Conservation (phyloP, 1,140 invertebrate genomes). For the Sarcophaga bullata region DNA sequence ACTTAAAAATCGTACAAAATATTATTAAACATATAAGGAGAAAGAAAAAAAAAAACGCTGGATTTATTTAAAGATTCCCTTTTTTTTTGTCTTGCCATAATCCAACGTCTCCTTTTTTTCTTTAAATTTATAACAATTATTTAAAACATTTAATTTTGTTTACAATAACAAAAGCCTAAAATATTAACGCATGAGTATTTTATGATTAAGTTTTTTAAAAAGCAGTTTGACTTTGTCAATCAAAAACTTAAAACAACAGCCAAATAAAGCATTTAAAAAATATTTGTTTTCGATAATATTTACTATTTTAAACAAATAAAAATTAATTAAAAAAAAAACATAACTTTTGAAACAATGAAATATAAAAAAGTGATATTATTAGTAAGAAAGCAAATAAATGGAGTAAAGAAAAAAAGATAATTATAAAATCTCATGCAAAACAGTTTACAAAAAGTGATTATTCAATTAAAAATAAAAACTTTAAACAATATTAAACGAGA, state of each 20-base stretch:
- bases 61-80: not conserved
- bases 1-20: not conserved
- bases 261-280: slow-evolving; percentile 27
- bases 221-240: slow-evolving; percentile 47
- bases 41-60: not conserved
- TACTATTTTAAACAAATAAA: not conserved
- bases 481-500: slow-evolving; percentile 48
- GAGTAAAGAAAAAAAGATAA: slow-evolving; percentile 57
- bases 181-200: slow-evolving; percentile 62
- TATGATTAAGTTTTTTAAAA: slow-evolving; percentile 65
- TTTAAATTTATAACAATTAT: slow-evolving; percentile 22
- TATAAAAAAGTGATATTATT: slow-evolving; percentile 24
- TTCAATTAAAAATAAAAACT: slow-evolving; percentile 43
- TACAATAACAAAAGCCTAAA: slow-evolving; percentile 47
- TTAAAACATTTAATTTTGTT: slow-evolving; percentile 44
- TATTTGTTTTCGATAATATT: not conserved
- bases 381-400: slow-evolving; percentile 22
- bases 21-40: not conserved
- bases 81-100: too few species aligned
- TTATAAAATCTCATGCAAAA: slow-evolving; percentile 66
- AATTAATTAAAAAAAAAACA: slow-evolving; percentile 25
- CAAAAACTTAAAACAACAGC: slow-evolving; percentile 23
- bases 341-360: not conserved
- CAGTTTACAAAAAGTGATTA: slow-evolving; percentile 54
- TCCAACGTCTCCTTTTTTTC: too few species aligned